A percentile compares a stretch with the other conserved stretches of the same genome.
phyloP scores from a whole-genome alignment of 2,888 invertebrate species.

The Formica aserva region DNA sequence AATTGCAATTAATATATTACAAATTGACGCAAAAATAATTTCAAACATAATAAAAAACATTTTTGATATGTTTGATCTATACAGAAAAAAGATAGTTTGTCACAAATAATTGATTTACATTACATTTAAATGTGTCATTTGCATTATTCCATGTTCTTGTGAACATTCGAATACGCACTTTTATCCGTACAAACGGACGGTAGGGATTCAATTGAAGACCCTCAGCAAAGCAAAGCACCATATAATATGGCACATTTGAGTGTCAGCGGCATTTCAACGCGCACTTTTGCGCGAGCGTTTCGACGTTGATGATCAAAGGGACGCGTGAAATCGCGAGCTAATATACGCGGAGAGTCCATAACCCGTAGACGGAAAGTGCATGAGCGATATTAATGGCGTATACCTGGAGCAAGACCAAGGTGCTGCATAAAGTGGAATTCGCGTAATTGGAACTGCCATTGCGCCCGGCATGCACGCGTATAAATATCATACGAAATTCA shows the following conservation, averaged over 20 bases:
- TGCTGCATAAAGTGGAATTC: slow-evolving; percentile 57
- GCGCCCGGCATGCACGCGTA: slow-evolving; percentile 48
- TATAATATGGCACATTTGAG: slow-evolving; percentile 29
- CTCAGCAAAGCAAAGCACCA: slow-evolving; percentile 19
- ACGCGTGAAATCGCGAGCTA: slow-evolving; percentile 63
- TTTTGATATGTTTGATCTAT: neutral
- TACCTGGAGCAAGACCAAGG: slow-evolving; percentile 44
- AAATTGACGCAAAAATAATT: slow-evolving; percentile 1
- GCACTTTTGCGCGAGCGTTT: slow-evolving; percentile 43
- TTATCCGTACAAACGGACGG: slow-evolving; percentile 24
- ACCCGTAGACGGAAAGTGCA: slow-evolving; percentile 11
- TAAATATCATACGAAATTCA: slow-evolving; percentile 63
- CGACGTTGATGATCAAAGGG: slow-evolving; percentile 50
- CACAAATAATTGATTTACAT: slow-evolving; percentile 12
- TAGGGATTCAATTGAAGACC: slow-evolving; percentile 6
- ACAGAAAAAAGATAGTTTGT: neutral
- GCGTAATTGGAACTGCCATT: slow-evolving; percentile 64
- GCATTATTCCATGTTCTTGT: neutral
- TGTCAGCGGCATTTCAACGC: slow-evolving; percentile 36
- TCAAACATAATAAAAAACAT: neutral
- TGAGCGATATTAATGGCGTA: slow-evolving; percentile 50
- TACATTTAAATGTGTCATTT: neutral
- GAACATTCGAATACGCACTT: slow-evolving; percentile 7
- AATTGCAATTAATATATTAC: neutral
- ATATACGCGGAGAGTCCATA: slow-evolving; percentile 56